A percentile compares a stretch with the other conserved stretches of the same genome.
Evolutionary conservation across 1,140 invertebrate species (phyloP).

Genomic region (Diachasmimorpha longicaudata): DNA sequence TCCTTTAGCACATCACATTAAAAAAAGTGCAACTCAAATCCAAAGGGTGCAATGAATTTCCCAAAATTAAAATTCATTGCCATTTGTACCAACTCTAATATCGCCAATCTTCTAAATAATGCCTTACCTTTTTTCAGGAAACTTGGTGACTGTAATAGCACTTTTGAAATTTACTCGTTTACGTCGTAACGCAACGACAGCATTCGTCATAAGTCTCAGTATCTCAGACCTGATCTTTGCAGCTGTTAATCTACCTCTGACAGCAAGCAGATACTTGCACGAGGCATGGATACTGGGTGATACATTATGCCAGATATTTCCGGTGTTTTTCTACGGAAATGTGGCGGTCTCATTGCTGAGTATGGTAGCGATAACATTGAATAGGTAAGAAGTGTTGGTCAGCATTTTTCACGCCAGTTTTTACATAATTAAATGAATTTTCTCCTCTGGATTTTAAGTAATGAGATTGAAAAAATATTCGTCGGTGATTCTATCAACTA

Average conservation of each 20-base stretch:
- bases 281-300: constrained; percentile 84
- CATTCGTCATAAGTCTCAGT: constrained; percentile 85
- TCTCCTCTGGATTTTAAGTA: too few species aligned
- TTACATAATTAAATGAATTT: too few species aligned
- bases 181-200: constrained; percentile 81
- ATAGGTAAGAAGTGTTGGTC: constrained; percentile 68
- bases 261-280: constrained; percentile 80
- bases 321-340: constrained; percentile 89
- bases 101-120: neutral
- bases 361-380: constrained; percentile 89
- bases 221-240: constrained; percentile 87
- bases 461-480: neutral
- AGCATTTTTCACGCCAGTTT: neutral
- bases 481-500: neutral
- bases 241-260: constrained; percentile 82
- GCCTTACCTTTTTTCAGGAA: constrained; percentile 68
- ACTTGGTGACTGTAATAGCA: constrained; percentile 80
- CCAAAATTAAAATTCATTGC: too few species aligned
- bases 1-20: too few species aligned
- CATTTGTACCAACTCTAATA: too few species aligned
- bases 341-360: constrained; percentile 85
- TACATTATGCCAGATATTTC: constrained; percentile 81
- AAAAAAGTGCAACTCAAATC: too few species aligned
- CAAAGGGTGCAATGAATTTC: too few species aligned
- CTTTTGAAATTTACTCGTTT: constrained; percentile 77